phyloP scores from a whole-genome alignment of 2,888 invertebrate genomes.

The Mesorhabditis spiculigera region DNA sequence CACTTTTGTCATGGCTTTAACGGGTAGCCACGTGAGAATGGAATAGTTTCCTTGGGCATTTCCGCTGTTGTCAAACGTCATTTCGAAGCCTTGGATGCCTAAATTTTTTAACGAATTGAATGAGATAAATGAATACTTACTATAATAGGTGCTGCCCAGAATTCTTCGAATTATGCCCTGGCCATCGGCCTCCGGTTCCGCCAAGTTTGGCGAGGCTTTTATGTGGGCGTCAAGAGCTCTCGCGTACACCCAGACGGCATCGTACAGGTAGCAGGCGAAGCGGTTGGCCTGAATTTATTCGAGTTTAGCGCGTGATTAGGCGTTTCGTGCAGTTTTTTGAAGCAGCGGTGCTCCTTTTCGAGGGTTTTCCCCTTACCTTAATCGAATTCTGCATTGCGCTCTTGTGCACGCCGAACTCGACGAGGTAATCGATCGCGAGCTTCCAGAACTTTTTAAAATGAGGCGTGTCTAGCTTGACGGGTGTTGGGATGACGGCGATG shows the following conservation, averaged over 20 bases:
- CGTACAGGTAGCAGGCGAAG: conserved; percentile 80
- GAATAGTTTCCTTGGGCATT: conserved; percentile 90
- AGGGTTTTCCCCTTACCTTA: conserved; percentile 21
- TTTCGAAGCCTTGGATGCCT: conserved; percentile 91
- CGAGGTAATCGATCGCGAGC: conserved; percentile 65
- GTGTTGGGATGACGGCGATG: conserved; percentile 82
- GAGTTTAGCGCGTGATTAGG: conserved; percentile 9
- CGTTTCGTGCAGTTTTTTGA: conserved; percentile 13
- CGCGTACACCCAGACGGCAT: conserved; percentile 82
- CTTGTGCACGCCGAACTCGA: conserved; percentile 39
- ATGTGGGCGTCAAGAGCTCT: conserved; percentile 73
- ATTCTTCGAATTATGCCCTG: conserved; percentile 74
- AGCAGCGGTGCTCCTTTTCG: not conserved
- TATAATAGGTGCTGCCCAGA: conserved; percentile 69
- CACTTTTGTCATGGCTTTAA: not conserved
- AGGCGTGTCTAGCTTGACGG: conserved; percentile 67
- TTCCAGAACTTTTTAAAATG: conserved; percentile 71
- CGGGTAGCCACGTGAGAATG: conserved; percentile 72
- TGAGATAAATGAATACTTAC: conserved; percentile 28
- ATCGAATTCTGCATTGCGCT: conserved; percentile 14
- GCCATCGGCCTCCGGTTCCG: conserved; percentile 68
- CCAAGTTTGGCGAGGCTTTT: not conserved
- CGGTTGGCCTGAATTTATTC: conserved; percentile 60
- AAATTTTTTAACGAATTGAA: conserved; percentile 7
- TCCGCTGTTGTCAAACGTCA: conserved; percentile 81